Conservation (phyloP, 2,113 vertebrate species). For the Thalassoma bifasciatum region DNA sequence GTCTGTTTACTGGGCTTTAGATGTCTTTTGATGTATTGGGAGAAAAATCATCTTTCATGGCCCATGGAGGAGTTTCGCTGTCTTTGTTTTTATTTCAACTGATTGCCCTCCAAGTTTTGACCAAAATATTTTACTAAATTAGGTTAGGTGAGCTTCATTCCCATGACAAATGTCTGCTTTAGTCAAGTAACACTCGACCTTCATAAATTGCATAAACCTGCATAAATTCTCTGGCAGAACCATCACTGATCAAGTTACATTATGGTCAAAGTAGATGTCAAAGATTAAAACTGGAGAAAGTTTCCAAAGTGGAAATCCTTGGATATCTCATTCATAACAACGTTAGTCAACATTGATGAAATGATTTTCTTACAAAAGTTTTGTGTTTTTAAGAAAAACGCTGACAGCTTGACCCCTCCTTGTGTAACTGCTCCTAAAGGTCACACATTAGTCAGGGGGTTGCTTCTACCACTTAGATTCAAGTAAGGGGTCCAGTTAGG, state of each 20-base stretch:
- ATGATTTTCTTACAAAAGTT: neutral
- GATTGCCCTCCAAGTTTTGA: neutral
- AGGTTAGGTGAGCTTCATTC: neutral
- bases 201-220: neutral
- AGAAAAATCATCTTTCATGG: neutral
- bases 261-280: neutral
- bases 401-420: slow-evolving; percentile 59
- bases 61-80: neutral
- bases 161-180: neutral
- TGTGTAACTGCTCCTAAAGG: slow-evolving; percentile 72
- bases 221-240: neutral
- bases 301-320: neutral
- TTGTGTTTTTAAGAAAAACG: neutral
- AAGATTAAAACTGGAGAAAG: no score
- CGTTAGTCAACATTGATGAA: neutral
- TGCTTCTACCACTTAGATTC: slow-evolving; percentile 25
- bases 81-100: neutral
- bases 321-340: slow-evolving; percentile 15
- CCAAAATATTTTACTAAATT: neutral
- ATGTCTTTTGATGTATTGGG: neutral
- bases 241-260: neutral
- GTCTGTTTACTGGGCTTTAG: neutral
- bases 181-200: neutral
- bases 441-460: slow-evolving; percentile 36
- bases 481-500: slow-evolving; percentile 21